Evolutionary conservation across 1,140 invertebrate species (phyloP).

Genomic region (Drosophila guanche): DNA sequence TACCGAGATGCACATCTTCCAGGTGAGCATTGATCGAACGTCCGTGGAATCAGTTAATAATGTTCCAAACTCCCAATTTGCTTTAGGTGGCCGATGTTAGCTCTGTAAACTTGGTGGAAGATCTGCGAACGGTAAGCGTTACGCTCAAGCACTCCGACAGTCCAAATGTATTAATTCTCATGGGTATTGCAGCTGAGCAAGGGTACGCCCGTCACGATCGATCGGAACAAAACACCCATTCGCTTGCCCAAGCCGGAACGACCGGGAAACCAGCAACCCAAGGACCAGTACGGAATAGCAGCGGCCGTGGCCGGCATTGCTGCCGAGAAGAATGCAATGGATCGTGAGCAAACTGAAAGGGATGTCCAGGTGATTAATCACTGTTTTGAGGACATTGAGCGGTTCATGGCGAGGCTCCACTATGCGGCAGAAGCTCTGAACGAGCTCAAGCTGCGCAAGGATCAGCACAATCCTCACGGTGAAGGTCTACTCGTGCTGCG

Average conservation of each 20-base stretch:
- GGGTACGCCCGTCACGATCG: conserved; percentile 60
- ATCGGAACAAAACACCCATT: conserved; percentile 75
- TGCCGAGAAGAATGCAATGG: conserved; percentile 69
- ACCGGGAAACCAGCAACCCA: conserved; percentile 52
- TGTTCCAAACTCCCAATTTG: not conserved
- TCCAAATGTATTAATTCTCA: not conserved
- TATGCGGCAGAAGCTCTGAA: conserved; percentile 74
- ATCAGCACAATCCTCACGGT: conserved; percentile 74
- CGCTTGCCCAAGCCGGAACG: conserved; percentile 66
- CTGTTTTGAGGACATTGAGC: conserved; percentile 78
- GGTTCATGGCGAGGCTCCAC: conserved; percentile 74
- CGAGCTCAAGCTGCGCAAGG: conserved; percentile 69
- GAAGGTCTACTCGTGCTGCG: conserved; percentile 70
- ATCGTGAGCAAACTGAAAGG: conserved; percentile 69
- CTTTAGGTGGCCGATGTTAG: conserved; percentile 84
- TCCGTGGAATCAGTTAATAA: not conserved
- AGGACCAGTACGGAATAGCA: conserved; percentile 78
- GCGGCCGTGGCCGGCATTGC: conserved; percentile 68
- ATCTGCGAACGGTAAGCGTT: conserved; percentile 78
- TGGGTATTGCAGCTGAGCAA: conserved; percentile 73
- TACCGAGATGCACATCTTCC: conserved; percentile 81
- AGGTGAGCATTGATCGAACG: conserved; percentile 40
- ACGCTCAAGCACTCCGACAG: too few relatives aligned
- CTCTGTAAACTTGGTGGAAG: conserved; percentile 85
- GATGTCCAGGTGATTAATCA: conserved; percentile 77